phyloP scores from a whole-genome alignment of 2,888 invertebrate genomes.

The Cyclophora albipunctata region DNA sequence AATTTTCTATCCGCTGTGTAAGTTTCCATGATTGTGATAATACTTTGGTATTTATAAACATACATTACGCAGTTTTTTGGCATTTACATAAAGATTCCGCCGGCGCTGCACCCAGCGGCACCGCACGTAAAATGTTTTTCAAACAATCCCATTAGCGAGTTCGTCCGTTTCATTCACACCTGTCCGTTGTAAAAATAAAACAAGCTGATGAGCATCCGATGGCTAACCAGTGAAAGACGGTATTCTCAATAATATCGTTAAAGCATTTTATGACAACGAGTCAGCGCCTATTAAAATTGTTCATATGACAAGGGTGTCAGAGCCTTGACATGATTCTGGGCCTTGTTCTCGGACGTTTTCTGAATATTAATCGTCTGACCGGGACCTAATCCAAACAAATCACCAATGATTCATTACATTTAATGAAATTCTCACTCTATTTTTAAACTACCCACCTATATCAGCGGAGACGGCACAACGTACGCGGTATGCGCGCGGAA shows the following conservation, averaged over 20 bases:
- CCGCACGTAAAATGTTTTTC: background rate
- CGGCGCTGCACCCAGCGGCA: background rate
- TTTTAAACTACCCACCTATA: conserved; percentile 20
- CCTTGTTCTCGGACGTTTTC: conserved; percentile 40
- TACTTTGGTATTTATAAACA: too few species aligned
- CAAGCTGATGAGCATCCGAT: conserved; percentile 10
- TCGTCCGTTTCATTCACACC: conserved; percentile 20
- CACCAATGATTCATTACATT: conserved; percentile 26
- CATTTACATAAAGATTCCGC: too few species aligned
- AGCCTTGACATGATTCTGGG: conserved; percentile 58
- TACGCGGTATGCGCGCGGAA: conserved; percentile 23
- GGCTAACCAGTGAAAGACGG: conserved; percentile 2
- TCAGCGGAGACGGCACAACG: conserved; percentile 17
- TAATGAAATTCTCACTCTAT: conserved; percentile 36
- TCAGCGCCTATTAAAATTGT: conserved; percentile 20
- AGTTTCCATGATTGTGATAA: too few species aligned
- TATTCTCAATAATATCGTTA: conserved; percentile 7
- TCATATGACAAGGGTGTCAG: conserved; percentile 40
- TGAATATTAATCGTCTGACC: conserved; percentile 39
- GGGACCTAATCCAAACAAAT: conserved; percentile 38
- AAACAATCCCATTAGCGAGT: background rate
- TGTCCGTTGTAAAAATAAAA: conserved; percentile 16
- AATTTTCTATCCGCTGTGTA: too few species aligned
- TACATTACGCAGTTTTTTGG: too few species aligned
- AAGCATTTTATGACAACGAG: conserved; percentile 14